Evolutionary conservation across 1,140 invertebrate genomes (phyloP).

Genomic region (Octopus sinensis): DNA sequence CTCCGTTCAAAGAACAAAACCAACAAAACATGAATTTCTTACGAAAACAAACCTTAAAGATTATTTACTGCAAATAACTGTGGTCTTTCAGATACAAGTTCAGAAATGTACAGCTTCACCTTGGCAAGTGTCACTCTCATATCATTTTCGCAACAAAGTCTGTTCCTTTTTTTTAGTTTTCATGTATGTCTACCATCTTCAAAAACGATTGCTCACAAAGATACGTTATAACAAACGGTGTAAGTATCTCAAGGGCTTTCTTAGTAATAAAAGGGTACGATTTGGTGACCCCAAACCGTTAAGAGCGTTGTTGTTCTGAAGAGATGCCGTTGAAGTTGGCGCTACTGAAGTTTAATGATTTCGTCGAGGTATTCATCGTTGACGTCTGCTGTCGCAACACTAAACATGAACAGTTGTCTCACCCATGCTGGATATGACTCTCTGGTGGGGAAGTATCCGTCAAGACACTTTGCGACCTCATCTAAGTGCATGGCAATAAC

Average conservation of each 20-base stretch:
- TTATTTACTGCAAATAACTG: not conserved
- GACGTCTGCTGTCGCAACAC: not conserved
- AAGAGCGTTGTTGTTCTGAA: slow-evolving; percentile 2
- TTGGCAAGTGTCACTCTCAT: no score
- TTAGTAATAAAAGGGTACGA: not conserved
- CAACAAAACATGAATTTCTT: not conserved
- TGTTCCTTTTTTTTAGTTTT: slow-evolving; percentile 8
- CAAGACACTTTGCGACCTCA: not conserved
- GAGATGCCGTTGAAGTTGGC: not conserved
- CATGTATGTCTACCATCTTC: not conserved
- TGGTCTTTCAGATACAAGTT: no score
- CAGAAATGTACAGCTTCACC: no score
- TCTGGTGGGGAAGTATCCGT: slow-evolving; percentile 1
- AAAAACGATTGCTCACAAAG: not conserved
- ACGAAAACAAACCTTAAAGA: not conserved
- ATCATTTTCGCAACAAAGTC: not conserved
- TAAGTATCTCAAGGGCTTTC: not conserved
- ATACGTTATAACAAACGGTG: not conserved
- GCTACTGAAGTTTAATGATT: not conserved
- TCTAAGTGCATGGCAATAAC: not conserved
- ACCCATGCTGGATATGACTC: slow-evolving; percentile 1
- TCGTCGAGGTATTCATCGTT: slow-evolving; percentile 1
- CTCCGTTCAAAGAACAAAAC: not conserved
- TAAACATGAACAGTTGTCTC: not conserved
- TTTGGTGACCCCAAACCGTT: not conserved